These are phyloP conservation scores for Yoshiicerus persimilis DNA, from an alignment of 1,140 invertebrate genomes.

Conservation along the genomic window DNA sequence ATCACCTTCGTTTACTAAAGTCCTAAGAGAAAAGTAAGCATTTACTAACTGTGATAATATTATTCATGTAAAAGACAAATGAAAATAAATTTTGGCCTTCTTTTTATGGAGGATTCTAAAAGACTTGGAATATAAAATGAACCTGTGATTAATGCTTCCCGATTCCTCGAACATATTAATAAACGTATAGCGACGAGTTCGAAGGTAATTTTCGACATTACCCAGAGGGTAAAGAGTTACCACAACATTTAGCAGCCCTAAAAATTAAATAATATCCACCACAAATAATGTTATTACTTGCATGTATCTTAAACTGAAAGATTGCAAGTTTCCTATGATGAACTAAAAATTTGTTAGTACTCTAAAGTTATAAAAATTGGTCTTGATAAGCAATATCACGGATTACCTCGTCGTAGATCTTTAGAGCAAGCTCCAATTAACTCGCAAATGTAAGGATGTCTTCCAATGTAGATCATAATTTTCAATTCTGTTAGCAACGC, in stretches of 20 bases:
- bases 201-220: not conserved
- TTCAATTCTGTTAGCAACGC: constrained; percentile 61
- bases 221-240: not conserved
- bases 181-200: not conserved
- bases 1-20: not conserved
- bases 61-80: no score
- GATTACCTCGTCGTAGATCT: constrained; percentile 55
- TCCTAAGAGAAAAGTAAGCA: not conserved
- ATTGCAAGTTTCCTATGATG: no score
- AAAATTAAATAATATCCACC: not conserved
- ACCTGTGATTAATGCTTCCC: not conserved
- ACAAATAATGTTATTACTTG: not conserved
- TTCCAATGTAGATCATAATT: constrained; percentile 60
- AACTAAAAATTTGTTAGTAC: no score
- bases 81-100: no score
- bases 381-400: no score
- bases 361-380: no score
- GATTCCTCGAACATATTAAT: not conserved
- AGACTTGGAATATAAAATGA: not conserved
- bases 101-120: no score
- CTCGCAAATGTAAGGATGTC: constrained; percentile 61
- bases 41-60: not conserved
- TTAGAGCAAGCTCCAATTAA: constrained; percentile 60
- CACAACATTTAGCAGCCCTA: not conserved
- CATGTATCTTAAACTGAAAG: no score